phyloP scores from a whole-genome alignment of 2,113 vertebrate genomes.

The Pholis gunnellus region DNA sequence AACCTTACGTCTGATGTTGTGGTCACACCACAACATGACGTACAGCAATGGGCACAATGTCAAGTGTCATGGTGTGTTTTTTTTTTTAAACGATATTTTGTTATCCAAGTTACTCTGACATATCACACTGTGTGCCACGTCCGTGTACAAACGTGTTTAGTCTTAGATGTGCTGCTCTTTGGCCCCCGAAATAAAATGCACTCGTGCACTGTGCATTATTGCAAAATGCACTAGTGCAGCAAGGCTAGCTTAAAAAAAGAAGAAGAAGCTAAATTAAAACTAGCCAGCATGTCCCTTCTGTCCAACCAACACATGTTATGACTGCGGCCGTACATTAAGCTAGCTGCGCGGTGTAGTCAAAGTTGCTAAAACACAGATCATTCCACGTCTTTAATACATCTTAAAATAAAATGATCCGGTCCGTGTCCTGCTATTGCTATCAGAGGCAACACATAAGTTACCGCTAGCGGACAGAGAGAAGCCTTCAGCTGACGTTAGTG shows the following conservation, averaged over 20 bases:
- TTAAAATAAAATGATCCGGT: fast-evolving
- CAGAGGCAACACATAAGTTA: not conserved
- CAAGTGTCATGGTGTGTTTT: not conserved
- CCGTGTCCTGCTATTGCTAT: not conserved
- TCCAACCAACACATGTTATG: conserved; percentile 22
- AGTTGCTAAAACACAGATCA: not conserved
- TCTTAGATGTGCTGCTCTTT: not conserved
- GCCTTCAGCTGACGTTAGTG: not conserved
- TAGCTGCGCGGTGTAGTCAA: not conserved
- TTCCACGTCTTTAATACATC: not conserved
- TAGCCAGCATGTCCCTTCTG: conserved; percentile 8
- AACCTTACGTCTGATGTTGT: conserved; percentile 49
- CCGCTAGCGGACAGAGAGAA: not conserved
- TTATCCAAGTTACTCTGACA: not conserved
- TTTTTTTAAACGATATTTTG: not conserved
- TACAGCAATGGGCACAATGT: not conserved
- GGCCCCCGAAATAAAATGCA: not conserved
- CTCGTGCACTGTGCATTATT: not conserved
- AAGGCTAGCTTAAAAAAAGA: not conserved
- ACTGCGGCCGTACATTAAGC: conserved; percentile 5
- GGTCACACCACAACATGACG: conserved; percentile 35
- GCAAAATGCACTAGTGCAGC: conserved; percentile 9
- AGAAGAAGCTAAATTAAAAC: not conserved
- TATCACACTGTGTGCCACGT: no score
- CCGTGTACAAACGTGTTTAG: not conserved